These are phyloP conservation scores for Aurelia aurita DNA, from an alignment of 30 jellyfish, hydroid and myxozoan species.

Conservation along the genomic window DNA sequence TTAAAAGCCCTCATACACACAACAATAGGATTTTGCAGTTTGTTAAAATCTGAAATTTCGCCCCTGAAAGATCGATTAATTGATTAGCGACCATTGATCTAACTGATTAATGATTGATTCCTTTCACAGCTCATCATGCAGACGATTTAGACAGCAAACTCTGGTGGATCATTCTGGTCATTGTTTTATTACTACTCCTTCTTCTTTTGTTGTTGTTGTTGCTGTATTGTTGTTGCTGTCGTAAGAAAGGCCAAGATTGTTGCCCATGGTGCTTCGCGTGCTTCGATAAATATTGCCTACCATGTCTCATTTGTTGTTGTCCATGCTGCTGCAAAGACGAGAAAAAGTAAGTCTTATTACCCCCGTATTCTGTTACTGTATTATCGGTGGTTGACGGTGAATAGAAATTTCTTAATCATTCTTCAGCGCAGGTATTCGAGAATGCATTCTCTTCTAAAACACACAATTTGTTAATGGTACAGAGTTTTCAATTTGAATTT, in stretches of 20 bases:
- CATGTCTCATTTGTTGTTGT: slow-evolving; percentile 78
- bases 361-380: not conserved
- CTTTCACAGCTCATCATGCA: slow-evolving; percentile 31
- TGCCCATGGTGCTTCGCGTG: slow-evolving; percentile 87
- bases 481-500: too few relatives aligned
- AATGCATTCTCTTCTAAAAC: too few relatives aligned
- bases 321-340: slow-evolving; percentile 93
- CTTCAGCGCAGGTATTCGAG: too few relatives aligned
- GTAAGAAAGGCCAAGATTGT: slow-evolving; percentile 78
- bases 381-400: too few relatives aligned
- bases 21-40: too few relatives aligned
- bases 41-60: too few relatives aligned
- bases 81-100: too few relatives aligned
- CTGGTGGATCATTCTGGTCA: slow-evolving; percentile 95
- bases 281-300: slow-evolving; percentile 77
- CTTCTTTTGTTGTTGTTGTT: slow-evolving; percentile 80
- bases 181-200: slow-evolving; percentile 76
- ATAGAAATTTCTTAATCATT: too few relatives aligned
- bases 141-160: slow-evolving; percentile 78
- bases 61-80: too few relatives aligned
- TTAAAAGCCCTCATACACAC: too few relatives aligned
- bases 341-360: slow-evolving; percentile 33
- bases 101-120: not conserved
- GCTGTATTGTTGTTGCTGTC: slow-evolving; percentile 91
- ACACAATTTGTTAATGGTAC: too few relatives aligned